A percentile compares a stretch with the other conserved stretches of the same genome.
Conservation (phyloP, 1,140 invertebrate species). For the Caenorhabditis brenneri region DNA sequence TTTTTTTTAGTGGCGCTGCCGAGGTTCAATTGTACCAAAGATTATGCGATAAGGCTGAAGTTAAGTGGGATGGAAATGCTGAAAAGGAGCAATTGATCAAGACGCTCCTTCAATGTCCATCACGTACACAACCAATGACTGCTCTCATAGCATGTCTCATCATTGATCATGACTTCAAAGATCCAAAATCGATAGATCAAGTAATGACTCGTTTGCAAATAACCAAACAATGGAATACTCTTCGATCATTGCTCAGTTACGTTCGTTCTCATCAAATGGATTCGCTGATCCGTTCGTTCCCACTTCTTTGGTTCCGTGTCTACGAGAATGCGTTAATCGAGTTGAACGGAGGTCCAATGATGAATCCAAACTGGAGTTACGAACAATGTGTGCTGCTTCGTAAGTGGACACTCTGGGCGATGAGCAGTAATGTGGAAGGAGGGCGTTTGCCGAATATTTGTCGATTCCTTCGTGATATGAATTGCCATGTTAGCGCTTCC, state of each 20-base stretch:
- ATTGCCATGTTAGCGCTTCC: background rate
- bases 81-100: constrained; percentile 2
- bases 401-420: constrained; percentile 17
- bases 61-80: background rate
- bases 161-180: constrained; percentile 27
- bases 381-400: background rate
- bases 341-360: background rate
- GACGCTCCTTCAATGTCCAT: constrained; percentile 10
- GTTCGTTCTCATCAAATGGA: background rate
- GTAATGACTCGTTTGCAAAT: constrained; percentile 18
- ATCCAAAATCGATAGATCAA: constrained; percentile 4
- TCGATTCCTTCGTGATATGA: constrained; percentile 1
- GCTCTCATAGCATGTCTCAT: constrained; percentile 13
- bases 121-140: background rate
- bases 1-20: background rate
- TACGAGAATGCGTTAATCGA: constrained; percentile 1
- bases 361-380: constrained; percentile 1
- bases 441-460: background rate
- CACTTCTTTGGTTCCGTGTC: constrained; percentile 12
- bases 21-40: background rate
- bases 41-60: background rate
- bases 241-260: background rate
- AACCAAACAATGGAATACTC: background rate
- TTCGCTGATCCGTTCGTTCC: background rate
- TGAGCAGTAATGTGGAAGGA: constrained; percentile 8